A percentile compares a stretch with the other conserved stretches of the same genome.
These are phyloP conservation scores for Carduelis carduelis DNA, from an alignment of 2,797 vertebrate species.

Conservation along the genomic window DNA sequence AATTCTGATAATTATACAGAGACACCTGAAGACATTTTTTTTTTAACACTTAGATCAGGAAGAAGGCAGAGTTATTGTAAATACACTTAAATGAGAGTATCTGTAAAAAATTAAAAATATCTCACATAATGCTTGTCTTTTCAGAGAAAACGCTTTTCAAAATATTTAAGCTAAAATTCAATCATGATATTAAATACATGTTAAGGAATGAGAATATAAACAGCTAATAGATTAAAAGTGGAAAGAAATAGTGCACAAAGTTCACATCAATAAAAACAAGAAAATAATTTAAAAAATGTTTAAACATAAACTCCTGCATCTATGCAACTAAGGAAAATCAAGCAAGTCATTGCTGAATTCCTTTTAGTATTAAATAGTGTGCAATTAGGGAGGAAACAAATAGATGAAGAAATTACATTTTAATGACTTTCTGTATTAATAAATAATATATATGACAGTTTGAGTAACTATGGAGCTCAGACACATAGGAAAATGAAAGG, in stretches of 20 bases:
- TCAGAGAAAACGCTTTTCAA: not conserved
- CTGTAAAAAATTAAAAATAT: not conserved
- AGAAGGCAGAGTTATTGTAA: not conserved
- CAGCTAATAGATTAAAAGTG: not conserved
- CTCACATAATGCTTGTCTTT: not conserved
- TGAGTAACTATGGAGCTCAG: not conserved
- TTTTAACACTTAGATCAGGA: not conserved
- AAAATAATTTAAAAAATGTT: not conserved
- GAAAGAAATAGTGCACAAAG: not conserved
- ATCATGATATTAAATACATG: not conserved
- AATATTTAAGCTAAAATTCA: not conserved
- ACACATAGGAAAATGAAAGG: not conserved
- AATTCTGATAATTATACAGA: not conserved
- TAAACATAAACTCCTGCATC: not conserved
- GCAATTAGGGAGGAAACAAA: slow-evolving; percentile 35
- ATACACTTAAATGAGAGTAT: not conserved
- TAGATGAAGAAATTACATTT: slow-evolving; percentile 21
- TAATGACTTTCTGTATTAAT: slow-evolving; percentile 21
- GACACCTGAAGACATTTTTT: not conserved
- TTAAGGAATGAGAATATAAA: not conserved
- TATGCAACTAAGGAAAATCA: not conserved
- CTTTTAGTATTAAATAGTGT: not conserved
- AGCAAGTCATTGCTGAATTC: not conserved
- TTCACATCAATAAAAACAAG: not conserved
- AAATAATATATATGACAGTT: slow-evolving; percentile 8